Evolutionary conservation across 2,113 vertebrate genomes (phyloP), one percentile per base, ranked within the genome.

Genomic region (Rousettus leschenaultii): DNA sequence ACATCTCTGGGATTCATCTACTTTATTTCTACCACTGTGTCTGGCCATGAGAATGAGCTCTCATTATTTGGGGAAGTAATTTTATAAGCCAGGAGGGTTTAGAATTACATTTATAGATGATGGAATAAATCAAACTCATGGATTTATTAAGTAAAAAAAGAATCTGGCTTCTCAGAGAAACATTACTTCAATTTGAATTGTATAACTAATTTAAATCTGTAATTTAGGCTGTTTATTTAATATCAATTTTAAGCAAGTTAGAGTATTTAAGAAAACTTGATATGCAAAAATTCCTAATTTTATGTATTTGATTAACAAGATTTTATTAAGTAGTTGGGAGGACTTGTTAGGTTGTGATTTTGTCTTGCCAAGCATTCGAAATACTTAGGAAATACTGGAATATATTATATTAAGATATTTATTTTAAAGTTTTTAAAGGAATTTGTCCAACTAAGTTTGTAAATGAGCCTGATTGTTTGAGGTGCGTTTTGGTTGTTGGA

Each of bases 111-210:
- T 95, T 86, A 61, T 13, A 86, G 45, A 70, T 80, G 73, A 86
- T 35, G 14, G 38, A 92, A 57, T 75, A 88, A 93, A 86, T 83
- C 74, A 94, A 94, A 83, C 21, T 83, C 48, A 40, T n/a, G 7
- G 45, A 55, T 90, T 65, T 82, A n/a, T n/a, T 86, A 94, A 33
- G 45, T 66, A 3, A 33, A 83, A 96, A 96, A 96, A 78, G 53
- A 92, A 87, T 68, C 77, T 90, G 63, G 63, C 16, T 35, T 90
- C 30, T 90, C 30, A 90, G 74, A 30, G 55, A 91, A 92, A 78
- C 14, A 57, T 43, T n/a, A 86, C n/a, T 77, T 95, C 33, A 86
- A 38, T 86, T 77, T 95, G 61, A 92, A 82, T 22, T 78, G 11
- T 48, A 43, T 63, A 86, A 51, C 14, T 66, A 68, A 88, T 65